Evolutionary conservation across 2,888 invertebrate species (phyloP).

Genomic region (Cremastinae sp.): DNA sequence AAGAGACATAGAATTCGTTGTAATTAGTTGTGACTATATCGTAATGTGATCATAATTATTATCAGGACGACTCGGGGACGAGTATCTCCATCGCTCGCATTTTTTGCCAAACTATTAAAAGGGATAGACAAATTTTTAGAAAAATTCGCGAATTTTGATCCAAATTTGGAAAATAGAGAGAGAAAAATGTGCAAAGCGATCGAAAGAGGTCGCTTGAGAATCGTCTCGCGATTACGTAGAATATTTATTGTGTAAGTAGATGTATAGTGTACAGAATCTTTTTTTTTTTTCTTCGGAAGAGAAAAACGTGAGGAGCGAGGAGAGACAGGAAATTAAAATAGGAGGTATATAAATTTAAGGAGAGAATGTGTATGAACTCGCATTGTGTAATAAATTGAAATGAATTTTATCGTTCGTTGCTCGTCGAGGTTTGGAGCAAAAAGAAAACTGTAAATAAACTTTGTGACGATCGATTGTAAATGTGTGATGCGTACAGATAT

Average conservation of each 20-base stretch:
- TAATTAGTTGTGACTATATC: slow-evolving; percentile 52
- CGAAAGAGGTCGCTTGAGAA: slow-evolving; percentile 3
- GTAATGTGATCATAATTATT: slow-evolving; percentile 44
- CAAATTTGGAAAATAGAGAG: not conserved
- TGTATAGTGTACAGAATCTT: slow-evolving; percentile 60
- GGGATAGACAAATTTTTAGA: not conserved
- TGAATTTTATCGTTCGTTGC: slow-evolving; percentile 41
- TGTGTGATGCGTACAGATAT: slow-evolving; percentile 43
- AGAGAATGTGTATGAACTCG: not conserved
- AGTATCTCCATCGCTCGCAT: not conserved
- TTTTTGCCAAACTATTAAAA: not conserved
- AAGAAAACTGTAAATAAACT: slow-evolving; percentile 50
- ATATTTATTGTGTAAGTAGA: slow-evolving; percentile 52
- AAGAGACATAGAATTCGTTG: slow-evolving; percentile 47
- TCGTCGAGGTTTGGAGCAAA: slow-evolving; percentile 8
- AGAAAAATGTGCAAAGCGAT: not conserved
- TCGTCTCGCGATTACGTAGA: slow-evolving; percentile 33
- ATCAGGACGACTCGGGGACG: slow-evolving; percentile 14
- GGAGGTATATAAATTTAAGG: not conserved
- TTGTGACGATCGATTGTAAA: slow-evolving; percentile 41
- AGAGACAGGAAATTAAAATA: not conserved
- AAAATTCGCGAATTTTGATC: not conserved
- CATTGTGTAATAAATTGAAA: slow-evolving; percentile 1
- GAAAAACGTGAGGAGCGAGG: not conserved
- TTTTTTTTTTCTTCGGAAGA: not conserved